Conservation (phyloP, 2,797 vertebrate genomes). For the Parauchenoglanis ngamensis region DNA sequence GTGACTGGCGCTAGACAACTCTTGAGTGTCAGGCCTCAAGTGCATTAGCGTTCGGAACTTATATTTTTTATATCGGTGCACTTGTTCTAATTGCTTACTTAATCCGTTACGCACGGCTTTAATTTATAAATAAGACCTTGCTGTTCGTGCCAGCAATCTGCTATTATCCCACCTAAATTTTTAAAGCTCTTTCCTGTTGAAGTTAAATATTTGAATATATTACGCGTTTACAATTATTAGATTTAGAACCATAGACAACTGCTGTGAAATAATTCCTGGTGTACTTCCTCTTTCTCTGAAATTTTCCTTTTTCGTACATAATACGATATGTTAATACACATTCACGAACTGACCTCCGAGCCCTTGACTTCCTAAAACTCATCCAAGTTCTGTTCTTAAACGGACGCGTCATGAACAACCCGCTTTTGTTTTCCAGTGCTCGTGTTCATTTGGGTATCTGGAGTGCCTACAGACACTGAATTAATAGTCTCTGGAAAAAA, state of each 20-base stretch:
- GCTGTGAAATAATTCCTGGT: background rate
- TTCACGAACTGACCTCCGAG: background rate
- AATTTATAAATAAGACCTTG: background rate
- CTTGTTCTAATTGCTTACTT: background rate
- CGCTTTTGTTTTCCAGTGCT: no score
- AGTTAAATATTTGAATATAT: background rate
- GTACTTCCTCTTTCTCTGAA: background rate
- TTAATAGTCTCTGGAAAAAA: no score
- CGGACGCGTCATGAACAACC: no score
- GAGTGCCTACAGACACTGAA: no score
- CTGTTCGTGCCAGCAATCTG: background rate
- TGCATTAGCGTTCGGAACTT: background rate
- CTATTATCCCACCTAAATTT: background rate
- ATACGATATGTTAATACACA: background rate
- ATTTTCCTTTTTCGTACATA: background rate
- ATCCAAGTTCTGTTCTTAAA: background rate
- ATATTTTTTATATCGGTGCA: no score
- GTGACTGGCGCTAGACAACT: conserved; percentile 31
- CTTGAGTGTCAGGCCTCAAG: conserved; percentile 24
- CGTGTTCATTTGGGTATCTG: no score
- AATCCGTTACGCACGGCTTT: background rate
- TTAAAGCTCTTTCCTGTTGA: background rate
- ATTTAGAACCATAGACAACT: background rate
- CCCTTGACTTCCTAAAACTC: background rate
- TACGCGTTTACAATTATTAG: background rate